Conservation (phyloP, 2,113 vertebrate species). For the Bubo bubo region DNA sequence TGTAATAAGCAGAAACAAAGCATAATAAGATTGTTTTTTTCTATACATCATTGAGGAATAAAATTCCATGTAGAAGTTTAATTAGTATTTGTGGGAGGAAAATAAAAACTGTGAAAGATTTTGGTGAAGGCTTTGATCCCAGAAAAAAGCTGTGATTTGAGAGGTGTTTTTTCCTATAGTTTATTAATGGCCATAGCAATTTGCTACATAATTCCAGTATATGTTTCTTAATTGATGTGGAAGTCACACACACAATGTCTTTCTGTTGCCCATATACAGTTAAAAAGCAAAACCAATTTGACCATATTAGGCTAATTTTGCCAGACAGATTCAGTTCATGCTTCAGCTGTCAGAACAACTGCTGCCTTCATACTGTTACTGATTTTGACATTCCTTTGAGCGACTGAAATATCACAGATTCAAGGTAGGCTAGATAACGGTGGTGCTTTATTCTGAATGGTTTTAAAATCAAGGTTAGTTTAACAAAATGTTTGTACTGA, state of each 20-base stretch:
- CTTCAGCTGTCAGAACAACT: conserved; percentile 71
- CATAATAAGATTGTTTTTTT: neutral
- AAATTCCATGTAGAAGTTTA: neutral
- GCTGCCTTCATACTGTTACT: conserved; percentile 60
- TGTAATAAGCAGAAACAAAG: neutral
- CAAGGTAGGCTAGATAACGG: conserved; percentile 45
- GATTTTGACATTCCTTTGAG: conserved; percentile 76
- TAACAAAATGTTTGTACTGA: neutral
- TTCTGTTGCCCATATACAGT: conserved; percentile 11
- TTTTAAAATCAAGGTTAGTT: conserved; percentile 34
- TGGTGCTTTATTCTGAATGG: conserved; percentile 30
- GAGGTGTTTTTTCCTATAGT: neutral
- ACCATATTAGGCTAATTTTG: conserved; percentile 74
- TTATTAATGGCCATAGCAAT: neutral
- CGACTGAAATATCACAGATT: conserved; percentile 62
- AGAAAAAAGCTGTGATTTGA: neutral
- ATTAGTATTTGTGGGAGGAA: neutral
- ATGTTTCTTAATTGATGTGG: neutral
- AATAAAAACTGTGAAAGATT: neutral
- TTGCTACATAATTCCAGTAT: neutral
- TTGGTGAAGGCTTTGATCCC: neutral
- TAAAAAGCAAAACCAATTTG: conserved; percentile 70
- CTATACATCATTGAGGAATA: neutral
- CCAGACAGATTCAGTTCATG: conserved; percentile 77
- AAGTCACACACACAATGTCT: neutral